These are phyloP conservation scores for Drosophila watanabei DNA, from an alignment of 1,140 invertebrate species.

Conservation along the genomic window DNA sequence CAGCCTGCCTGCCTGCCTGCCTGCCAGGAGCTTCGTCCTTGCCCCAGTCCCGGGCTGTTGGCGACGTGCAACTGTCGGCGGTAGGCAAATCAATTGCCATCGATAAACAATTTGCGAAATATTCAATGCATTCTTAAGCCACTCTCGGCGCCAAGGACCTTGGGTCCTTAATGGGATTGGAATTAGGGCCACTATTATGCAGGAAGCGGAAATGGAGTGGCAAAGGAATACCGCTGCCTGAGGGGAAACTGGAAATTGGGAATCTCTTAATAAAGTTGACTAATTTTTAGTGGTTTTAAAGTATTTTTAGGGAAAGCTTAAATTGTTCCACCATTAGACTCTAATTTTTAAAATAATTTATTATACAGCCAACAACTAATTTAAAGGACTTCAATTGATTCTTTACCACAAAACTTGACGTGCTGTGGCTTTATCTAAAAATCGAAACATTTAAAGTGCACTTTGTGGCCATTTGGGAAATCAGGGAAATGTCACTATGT, in stretches of 20 bases:
- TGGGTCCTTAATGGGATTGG: slow-evolving; percentile 25
- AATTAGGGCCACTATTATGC: background rate
- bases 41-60: slow-evolving; percentile 48
- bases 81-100: slow-evolving; percentile 53
- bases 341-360: background rate
- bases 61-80: slow-evolving; percentile 69
- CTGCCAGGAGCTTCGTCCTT: slow-evolving; percentile 25
- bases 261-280: background rate
- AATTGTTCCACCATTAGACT: background rate
- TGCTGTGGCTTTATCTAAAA: slow-evolving; percentile 4
- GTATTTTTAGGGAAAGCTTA: background rate
- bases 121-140: slow-evolving; percentile 49
- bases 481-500: slow-evolving; percentile 31
- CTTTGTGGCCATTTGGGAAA: slow-evolving; percentile 28
- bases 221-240: background rate
- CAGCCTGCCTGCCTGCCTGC: slow-evolving; percentile 6
- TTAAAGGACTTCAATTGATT: background rate
- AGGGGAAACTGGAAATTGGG: background rate
- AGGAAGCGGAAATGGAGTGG: slow-evolving; percentile 4
- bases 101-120: slow-evolving; percentile 54
- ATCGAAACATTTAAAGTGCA: slow-evolving; percentile 19
- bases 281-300: background rate
- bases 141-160: slow-evolving; percentile 11
- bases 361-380: background rate
- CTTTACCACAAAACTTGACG: background rate